These are phyloP conservation scores for Neodiprion pinetum DNA, from an alignment of 1,140 invertebrate species.

Conservation along the genomic window DNA sequence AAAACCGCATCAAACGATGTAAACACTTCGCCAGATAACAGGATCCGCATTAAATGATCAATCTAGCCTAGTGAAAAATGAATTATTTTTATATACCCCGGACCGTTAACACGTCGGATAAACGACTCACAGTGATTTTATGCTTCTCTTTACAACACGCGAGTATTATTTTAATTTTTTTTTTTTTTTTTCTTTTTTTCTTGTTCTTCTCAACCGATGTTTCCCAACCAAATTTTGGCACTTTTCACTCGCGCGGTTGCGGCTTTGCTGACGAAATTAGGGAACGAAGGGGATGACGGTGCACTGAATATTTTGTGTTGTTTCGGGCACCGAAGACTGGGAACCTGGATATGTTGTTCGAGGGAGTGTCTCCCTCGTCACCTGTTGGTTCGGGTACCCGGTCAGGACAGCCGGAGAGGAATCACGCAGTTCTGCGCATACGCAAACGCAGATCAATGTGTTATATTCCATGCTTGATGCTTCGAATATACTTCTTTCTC, in stretches of 20 bases:
- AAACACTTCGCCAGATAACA: no score
- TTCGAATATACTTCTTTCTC: no score
- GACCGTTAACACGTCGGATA: no score
- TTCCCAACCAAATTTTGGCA: not conserved
- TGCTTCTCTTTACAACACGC: no score
- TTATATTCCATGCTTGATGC: conserved; percentile 1
- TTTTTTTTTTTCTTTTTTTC: no score
- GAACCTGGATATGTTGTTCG: conserved; percentile 2
- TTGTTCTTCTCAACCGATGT: not conserved
- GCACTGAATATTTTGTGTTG: not conserved
- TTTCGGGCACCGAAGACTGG: not conserved
- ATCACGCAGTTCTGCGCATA: conserved; percentile 1
- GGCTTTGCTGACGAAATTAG: not conserved
- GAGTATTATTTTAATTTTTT: no score
- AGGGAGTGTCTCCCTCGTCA: conserved; percentile 3
- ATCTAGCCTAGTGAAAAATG: no score
- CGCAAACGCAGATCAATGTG: conserved; percentile 6
- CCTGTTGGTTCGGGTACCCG: not conserved
- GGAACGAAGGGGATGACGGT: not conserved
- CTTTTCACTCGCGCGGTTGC: not conserved
- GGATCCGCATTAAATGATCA: no score
- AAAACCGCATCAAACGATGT: no score
- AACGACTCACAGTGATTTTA: no score
- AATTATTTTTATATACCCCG: no score
- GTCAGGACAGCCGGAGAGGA: not conserved